phyloP scores from a whole-genome alignment of 2,113 vertebrate species.

The Vicugna pacos region DNA sequence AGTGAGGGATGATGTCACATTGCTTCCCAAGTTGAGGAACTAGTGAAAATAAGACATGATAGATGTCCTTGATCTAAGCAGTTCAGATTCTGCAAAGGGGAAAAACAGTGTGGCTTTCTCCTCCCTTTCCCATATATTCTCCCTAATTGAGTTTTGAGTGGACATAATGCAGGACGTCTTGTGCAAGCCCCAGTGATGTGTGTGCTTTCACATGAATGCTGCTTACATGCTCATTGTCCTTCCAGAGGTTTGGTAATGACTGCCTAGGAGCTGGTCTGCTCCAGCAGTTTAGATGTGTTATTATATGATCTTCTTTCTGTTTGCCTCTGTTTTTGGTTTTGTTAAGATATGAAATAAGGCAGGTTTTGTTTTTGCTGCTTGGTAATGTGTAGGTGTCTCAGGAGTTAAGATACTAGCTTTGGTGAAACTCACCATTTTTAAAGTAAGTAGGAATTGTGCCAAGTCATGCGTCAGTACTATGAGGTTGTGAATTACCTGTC shows the following conservation, averaged over 20 bases:
- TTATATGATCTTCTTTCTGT: not conserved
- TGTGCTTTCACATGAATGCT: not conserved
- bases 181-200: not conserved
- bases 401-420: not conserved
- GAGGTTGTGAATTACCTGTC: not conserved
- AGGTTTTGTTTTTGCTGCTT: not conserved
- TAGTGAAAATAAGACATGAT: not conserved
- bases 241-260: not conserved
- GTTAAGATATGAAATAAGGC: not conserved
- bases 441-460: constrained; percentile 18
- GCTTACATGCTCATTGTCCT: not conserved
- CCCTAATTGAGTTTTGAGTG: not conserved
- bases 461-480: not conserved
- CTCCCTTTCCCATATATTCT: not conserved
- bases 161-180: fast-evolving
- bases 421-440: constrained; percentile 28
- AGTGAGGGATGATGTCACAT: not conserved
- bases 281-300: not conserved
- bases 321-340: not conserved
- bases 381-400: not conserved
- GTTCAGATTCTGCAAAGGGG: not conserved
- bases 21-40: not conserved
- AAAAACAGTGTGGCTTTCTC: not conserved
- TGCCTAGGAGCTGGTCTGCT: not conserved
- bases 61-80: not conserved